phyloP scores from a whole-genome alignment of 2,113 vertebrate species.

The Poecile atricapillus region DNA sequence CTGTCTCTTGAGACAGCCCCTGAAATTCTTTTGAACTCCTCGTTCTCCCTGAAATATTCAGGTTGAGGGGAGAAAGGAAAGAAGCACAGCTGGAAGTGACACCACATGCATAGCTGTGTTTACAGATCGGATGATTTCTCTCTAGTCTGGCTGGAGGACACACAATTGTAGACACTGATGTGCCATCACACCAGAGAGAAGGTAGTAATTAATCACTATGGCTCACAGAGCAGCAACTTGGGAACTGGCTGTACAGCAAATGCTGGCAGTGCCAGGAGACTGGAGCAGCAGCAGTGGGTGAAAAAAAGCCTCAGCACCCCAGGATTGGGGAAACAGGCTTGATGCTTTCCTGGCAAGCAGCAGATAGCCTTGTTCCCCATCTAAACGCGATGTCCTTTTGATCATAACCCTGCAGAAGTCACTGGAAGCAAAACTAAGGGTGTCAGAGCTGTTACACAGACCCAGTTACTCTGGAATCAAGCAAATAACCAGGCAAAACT shows the following conservation, averaged over 20 bases:
- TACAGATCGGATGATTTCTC: background rate
- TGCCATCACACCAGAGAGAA: constrained; percentile 15
- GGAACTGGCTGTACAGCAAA: constrained; percentile 5
- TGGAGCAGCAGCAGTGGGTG: background rate
- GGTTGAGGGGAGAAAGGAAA: background rate
- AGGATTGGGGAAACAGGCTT: background rate
- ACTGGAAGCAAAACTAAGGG: background rate
- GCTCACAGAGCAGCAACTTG: background rate
- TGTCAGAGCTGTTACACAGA: background rate
- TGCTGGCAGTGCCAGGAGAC: background rate
- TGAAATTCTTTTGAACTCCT: background rate
- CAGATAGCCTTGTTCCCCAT: background rate
- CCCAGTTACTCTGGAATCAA: background rate
- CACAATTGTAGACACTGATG: background rate
- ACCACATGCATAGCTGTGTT: background rate
- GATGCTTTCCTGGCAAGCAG: background rate
- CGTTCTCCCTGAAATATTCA: background rate
- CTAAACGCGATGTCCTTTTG: background rate
- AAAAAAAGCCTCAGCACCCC: background rate
- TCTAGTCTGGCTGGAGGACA: constrained; percentile 2
- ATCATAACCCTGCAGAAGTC: background rate
- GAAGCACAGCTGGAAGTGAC: background rate
- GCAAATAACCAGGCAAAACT: background rate
- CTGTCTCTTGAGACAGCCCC: background rate
- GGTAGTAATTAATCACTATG: constrained; percentile 4